Evolutionary conservation across 2,113 vertebrate species (phyloP).

Genomic region (Centropristis striata): DNA sequence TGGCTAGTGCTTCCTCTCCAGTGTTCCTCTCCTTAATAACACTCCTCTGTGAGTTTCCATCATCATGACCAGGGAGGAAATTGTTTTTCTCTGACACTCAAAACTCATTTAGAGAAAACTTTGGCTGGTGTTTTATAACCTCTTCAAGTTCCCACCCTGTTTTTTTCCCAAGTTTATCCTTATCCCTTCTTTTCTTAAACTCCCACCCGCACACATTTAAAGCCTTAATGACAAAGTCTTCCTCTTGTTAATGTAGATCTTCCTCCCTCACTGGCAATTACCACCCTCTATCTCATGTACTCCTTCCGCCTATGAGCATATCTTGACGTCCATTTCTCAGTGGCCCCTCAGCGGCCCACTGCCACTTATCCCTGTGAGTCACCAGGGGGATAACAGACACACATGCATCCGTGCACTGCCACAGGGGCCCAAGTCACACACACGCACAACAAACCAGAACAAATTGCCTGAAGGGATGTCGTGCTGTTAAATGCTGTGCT

Average conservation of each 20-base stretch:
- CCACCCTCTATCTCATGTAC: slow-evolving; percentile 40
- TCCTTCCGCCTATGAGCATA: slow-evolving; percentile 40
- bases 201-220: slow-evolving; percentile 15
- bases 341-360: slow-evolving; percentile 41
- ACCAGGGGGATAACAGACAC: slow-evolving; percentile 34
- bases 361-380: slow-evolving; percentile 57
- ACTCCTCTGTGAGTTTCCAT: slow-evolving; percentile 47
- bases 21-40: slow-evolving; percentile 41
- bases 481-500: slow-evolving; percentile 42
- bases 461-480: slow-evolving; percentile 32
- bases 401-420: not conserved
- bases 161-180: slow-evolving; percentile 6
- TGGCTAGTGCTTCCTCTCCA: slow-evolving; percentile 33
- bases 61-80: slow-evolving; percentile 39
- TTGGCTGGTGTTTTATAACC: slow-evolving; percentile 34
- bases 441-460: slow-evolving; percentile 7
- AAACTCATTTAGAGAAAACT: slow-evolving; percentile 59
- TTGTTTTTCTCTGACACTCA: slow-evolving; percentile 43
- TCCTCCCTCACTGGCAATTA: slow-evolving; percentile 64
- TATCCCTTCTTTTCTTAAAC: slow-evolving; percentile 28
- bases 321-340: slow-evolving; percentile 32
- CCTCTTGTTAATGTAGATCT: slow-evolving; percentile 75
- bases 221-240: slow-evolving; percentile 61
- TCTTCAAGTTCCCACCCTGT: slow-evolving; percentile 2
- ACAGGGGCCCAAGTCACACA: slow-evolving; percentile 12